Percentiles rank a stretch among this genome's conserved stretches.
These are phyloP conservation scores for Ennomos quercinarius DNA, from an alignment of 2,888 invertebrate species.

Conservation along the genomic window DNA sequence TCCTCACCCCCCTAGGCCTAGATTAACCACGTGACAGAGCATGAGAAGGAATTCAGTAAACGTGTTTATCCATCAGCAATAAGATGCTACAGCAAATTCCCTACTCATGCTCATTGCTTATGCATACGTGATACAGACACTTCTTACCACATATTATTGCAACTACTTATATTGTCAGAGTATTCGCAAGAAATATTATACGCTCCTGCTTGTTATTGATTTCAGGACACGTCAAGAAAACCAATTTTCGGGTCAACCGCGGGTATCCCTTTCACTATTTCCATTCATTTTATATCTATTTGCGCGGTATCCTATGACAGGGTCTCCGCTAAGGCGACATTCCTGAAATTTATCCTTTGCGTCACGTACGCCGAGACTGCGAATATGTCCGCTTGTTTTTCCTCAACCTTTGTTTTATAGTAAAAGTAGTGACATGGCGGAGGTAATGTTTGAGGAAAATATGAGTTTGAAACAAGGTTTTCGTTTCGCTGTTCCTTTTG, in stretches of 20 bases:
- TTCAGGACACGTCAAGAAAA: constrained; percentile 39
- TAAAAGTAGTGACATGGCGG: constrained; percentile 26
- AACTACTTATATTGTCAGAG: constrained; percentile 2
- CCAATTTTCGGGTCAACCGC: constrained; percentile 37
- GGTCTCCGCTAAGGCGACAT: constrained; percentile 28
- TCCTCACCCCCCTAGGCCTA: too few species aligned
- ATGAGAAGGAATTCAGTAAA: too few species aligned
- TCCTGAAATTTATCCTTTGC: constrained; percentile 35
- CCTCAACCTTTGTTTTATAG: constrained; percentile 32
- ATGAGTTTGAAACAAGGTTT: constrained; percentile 20
- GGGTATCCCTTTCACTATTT: constrained; percentile 34
- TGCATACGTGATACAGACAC: background rate
- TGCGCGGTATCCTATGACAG: constrained; percentile 33
- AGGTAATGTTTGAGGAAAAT: constrained; percentile 31
- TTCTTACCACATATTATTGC: background rate
- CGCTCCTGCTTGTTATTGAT: constrained; percentile 32
- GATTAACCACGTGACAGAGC: too few species aligned
- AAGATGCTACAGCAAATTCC: too few species aligned
- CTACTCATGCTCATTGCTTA: background rate
- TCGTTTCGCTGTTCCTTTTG: constrained; percentile 10
- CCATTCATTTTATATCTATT: constrained; percentile 41
- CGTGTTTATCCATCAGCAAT: too few species aligned
- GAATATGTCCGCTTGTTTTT: constrained; percentile 31
- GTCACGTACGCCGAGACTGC: constrained; percentile 32
- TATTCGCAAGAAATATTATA: constrained; percentile 20